Percentiles rank a stretch among this genome's conserved stretches.
Conservation (phyloP, 2,797 vertebrate genomes). For the Pseudopleuronectes americanus region DNA sequence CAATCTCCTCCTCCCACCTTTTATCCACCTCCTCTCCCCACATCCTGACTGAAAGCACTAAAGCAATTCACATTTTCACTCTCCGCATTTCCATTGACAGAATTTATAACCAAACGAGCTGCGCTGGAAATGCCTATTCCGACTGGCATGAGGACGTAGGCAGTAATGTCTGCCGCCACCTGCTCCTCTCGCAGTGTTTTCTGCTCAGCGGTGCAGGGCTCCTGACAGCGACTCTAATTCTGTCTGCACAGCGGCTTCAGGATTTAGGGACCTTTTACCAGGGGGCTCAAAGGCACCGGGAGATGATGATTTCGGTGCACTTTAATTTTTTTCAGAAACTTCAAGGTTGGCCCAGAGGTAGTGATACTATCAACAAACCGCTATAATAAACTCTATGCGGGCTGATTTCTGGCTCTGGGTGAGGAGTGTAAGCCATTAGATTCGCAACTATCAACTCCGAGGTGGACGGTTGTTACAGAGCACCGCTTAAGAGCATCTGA, state of each 20-base stretch:
- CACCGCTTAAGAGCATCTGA: constrained; percentile 52
- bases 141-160: constrained; percentile 73
- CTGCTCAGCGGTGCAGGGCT: constrained; percentile 52
- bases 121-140: constrained; percentile 63
- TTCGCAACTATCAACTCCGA: constrained; percentile 40
- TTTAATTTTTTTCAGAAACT: constrained; percentile 54
- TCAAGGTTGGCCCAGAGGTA: constrained; percentile 53
- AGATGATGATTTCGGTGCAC: constrained; percentile 58
- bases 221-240: constrained; percentile 56
- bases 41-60: constrained; percentile 42
- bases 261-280: constrained; percentile 61
- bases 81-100: constrained; percentile 52
- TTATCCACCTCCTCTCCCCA: constrained; percentile 31
- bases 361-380: constrained; percentile 43
- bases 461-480: constrained; percentile 54
- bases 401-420: constrained; percentile 45
- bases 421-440: constrained; percentile 33
- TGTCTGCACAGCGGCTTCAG: constrained; percentile 52
- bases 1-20: constrained; percentile 42
- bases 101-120: constrained; percentile 64
- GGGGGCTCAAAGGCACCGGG: constrained; percentile 41
- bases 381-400: constrained; percentile 29
- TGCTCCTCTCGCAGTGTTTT: constrained; percentile 69
- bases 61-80: constrained; percentile 60
- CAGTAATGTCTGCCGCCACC: constrained; percentile 74